Conservation (phyloP, 2,888 invertebrate species). For the Lordiphosa fenestrarum region DNA sequence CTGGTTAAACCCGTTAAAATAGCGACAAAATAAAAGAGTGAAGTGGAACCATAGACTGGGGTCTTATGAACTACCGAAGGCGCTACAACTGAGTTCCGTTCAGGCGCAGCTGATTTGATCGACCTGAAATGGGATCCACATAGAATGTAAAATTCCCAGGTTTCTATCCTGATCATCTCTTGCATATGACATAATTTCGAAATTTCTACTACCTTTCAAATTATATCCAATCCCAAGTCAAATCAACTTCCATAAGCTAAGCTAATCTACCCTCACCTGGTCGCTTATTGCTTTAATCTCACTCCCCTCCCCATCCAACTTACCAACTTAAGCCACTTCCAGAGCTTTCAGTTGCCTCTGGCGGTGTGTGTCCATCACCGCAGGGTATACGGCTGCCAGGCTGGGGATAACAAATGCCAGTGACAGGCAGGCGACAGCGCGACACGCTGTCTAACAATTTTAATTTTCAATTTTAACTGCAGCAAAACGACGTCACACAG, state of each 20-base stretch:
- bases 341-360: background rate
- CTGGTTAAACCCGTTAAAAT: slow-evolving; percentile 65
- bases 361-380: slow-evolving; percentile 32
- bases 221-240: too few species aligned
- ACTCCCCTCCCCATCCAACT: slow-evolving; percentile 25
- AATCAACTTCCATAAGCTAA: slow-evolving; percentile 1
- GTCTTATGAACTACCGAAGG: slow-evolving; percentile 18
- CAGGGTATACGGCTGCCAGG: slow-evolving; percentile 51
- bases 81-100: background rate
- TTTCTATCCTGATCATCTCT: too few species aligned
- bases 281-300: slow-evolving; percentile 17
- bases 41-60: slow-evolving; percentile 18
- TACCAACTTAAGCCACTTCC: slow-evolving; percentile 30
- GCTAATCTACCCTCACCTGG: slow-evolving; percentile 2
- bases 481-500: slow-evolving; percentile 48
- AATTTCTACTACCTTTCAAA: too few species aligned
- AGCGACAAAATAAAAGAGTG: slow-evolving; percentile 36
- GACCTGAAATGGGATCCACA: too few species aligned
- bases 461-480: slow-evolving; percentile 68
- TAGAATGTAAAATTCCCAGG: too few species aligned
- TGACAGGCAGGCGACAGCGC: slow-evolving; percentile 70
- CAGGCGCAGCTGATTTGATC: too few species aligned
- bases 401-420: slow-evolving; percentile 42
- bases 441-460: slow-evolving; percentile 74
- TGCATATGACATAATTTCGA: too few species aligned